A percentile compares a stretch with the other conserved stretches of the same genome.
These are phyloP conservation scores for Pseudomyrmex cubaensis DNA, from an alignment of 1,140 invertebrate species.

Conservation along the genomic window DNA sequence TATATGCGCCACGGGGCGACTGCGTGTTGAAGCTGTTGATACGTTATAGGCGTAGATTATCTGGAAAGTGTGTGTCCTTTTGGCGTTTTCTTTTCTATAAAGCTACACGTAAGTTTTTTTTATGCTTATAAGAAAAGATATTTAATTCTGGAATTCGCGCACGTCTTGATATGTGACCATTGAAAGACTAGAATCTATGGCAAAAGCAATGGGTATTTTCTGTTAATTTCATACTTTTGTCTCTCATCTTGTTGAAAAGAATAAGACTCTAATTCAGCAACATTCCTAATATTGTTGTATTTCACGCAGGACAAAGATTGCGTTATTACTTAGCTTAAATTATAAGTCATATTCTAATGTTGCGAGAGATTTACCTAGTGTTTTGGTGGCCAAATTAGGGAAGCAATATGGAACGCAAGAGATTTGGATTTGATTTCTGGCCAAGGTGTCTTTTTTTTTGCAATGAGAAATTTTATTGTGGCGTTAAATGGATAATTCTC, in stretches of 20 bases:
- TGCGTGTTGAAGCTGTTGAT: neutral
- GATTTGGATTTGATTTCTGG: too few species aligned
- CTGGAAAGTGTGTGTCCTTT: conserved; percentile 26
- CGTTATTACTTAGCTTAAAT: too few species aligned
- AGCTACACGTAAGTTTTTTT: neutral
- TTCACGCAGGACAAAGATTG: too few species aligned
- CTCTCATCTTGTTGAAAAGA: neutral
- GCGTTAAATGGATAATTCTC: too few species aligned
- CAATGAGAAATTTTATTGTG: too few species aligned
- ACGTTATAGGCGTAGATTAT: neutral
- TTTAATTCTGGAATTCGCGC: conserved; percentile 6
- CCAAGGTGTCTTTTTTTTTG: too few species aligned
- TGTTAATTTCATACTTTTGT: conserved; percentile 9
- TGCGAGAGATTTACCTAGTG: too few species aligned
- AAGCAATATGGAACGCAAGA: too few species aligned
- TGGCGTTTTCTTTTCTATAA: neutral
- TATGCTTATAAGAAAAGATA: conserved; percentile 16
- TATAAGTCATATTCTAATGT: too few species aligned
- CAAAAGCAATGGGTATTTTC: neutral
- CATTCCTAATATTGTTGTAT: neutral
- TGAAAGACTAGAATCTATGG: neutral
- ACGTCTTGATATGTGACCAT: conserved; percentile 16
- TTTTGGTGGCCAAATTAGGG: too few species aligned
- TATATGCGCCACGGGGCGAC: conserved; percentile 14
- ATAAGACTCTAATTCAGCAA: neutral